phyloP scores from a whole-genome alignment of 1,140 invertebrate genomes.

The Penaeus indicus region DNA sequence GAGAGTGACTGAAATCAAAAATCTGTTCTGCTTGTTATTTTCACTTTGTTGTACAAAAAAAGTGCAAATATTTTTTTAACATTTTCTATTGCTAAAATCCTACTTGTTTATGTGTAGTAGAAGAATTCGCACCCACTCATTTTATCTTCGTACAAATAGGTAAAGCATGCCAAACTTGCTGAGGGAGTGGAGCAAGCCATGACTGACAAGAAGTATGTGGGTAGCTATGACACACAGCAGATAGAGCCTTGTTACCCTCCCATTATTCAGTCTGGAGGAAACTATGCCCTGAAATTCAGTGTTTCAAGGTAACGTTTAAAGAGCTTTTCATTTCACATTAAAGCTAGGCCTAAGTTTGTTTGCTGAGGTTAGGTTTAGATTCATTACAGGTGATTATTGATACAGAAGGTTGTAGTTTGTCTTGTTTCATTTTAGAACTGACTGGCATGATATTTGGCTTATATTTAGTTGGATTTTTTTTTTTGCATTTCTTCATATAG shows the following conservation, averaged over 20 bases:
- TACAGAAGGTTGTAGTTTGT: neutral
- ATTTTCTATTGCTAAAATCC: too few species aligned
- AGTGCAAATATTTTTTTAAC: neutral
- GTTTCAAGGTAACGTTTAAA: slow-evolving; percentile 75
- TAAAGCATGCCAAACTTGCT: slow-evolving; percentile 88
- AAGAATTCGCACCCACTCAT: neutral
- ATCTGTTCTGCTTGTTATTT: neutral
- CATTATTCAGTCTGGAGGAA: slow-evolving; percentile 98
- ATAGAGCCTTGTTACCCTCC: slow-evolving; percentile 98
- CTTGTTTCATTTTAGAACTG: neutral
- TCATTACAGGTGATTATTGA: too few species aligned
- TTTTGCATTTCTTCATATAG: too few species aligned
- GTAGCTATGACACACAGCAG: slow-evolving; percentile 85
- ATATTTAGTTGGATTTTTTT: neutral
- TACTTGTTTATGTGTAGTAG: too few species aligned
- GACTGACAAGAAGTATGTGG: slow-evolving; percentile 93
- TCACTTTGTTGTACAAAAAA: neutral
- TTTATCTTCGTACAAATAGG: slow-evolving; percentile 50
- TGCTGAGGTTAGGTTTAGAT: too few species aligned
- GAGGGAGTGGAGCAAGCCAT: slow-evolving; percentile 94
- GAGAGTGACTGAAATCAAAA: neutral
- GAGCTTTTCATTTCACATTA: neutral
- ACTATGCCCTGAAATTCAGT: slow-evolving; percentile 97
- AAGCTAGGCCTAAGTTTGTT: neutral
- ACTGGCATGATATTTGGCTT: too few species aligned